Evolutionary conservation across 2,888 invertebrate species (phyloP).

Genomic region (Cryptocephalus primarius): DNA sequence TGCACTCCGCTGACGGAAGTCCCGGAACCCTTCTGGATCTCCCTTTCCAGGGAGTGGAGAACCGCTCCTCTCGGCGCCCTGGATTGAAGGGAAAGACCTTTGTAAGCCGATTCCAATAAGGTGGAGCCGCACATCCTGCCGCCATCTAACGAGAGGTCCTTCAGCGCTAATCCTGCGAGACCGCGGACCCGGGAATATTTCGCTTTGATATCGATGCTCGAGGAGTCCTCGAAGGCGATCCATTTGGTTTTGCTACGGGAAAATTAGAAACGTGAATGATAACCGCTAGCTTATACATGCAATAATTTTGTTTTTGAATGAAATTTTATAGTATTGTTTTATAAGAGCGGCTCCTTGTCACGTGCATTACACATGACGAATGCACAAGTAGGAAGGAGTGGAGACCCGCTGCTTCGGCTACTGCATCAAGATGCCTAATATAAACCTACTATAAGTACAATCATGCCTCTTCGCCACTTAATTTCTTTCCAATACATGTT

Average conservation of each 20-base stretch:
- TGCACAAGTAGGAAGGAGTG: too few relatives aligned
- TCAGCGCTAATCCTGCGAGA: constrained; percentile 57
- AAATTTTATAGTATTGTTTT: background rate
- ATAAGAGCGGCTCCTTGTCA: too few relatives aligned
- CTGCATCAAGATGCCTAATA: too few relatives aligned
- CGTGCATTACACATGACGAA: too few relatives aligned
- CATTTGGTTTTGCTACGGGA: constrained; percentile 49
- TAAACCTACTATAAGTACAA: too few relatives aligned
- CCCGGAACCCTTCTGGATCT: constrained; percentile 43
- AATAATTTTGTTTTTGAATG: background rate
- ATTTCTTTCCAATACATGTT: too few relatives aligned
- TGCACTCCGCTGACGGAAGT: constrained; percentile 48
- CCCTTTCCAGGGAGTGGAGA: constrained; percentile 51
- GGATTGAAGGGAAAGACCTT: constrained; percentile 47
- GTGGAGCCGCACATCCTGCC: constrained; percentile 44
- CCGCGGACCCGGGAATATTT: constrained; percentile 63
- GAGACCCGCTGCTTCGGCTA: too few relatives aligned
- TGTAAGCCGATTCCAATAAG: constrained; percentile 40
- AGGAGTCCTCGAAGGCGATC: constrained; percentile 67
- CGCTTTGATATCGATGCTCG: constrained; percentile 63
- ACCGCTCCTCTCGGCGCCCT: constrained; percentile 54
- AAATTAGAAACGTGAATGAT: background rate
- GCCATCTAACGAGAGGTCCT: constrained; percentile 41
- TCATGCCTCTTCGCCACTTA: too few relatives aligned
- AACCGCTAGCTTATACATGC: background rate